Evolutionary conservation across 2,888 invertebrate genomes (phyloP).

Genomic region (Colostygia pectinataria): DNA sequence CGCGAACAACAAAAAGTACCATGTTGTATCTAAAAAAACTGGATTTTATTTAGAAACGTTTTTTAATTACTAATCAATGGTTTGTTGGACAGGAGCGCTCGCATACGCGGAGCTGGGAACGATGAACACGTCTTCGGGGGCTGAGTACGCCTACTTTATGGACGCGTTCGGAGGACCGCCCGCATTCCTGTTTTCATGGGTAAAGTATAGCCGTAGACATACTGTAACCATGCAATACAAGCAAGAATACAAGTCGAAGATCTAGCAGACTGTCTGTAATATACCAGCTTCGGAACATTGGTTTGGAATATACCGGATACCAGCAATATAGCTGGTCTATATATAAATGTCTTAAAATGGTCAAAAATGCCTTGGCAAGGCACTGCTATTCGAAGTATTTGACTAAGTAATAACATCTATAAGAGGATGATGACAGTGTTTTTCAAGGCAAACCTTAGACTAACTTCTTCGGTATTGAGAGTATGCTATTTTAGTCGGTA

Average conservation of each 20-base stretch:
- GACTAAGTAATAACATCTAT: no score
- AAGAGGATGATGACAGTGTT: neutral
- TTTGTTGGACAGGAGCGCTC: constrained; percentile 87
- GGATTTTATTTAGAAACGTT: constrained; percentile 20
- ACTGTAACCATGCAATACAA: no score
- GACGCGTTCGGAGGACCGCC: constrained; percentile 96
- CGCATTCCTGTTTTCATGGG: constrained; percentile 97
- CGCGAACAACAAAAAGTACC: constrained; percentile 27
- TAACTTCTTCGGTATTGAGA: constrained; percentile 1
- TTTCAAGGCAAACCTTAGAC: constrained; percentile 3
- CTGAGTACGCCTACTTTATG: constrained; percentile 98
- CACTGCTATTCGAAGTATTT: no score
- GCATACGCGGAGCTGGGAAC: constrained; percentile 97
- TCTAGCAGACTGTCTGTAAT: no score
- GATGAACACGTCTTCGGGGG: constrained; percentile 97
- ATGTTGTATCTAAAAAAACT: constrained; percentile 23
- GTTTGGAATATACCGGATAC: no score
- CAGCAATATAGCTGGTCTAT: no score
- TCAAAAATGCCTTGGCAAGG: no score
- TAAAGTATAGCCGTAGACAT: no score
- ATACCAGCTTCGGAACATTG: no score
- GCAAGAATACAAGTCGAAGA: no score
- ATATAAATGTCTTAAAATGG: no score
- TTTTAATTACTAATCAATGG: constrained; percentile 20
- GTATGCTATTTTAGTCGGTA: constrained; percentile 12